These are phyloP conservation scores for Siniperca obscura DNA, from an alignment of 2,797 vertebrate species.

Conservation along the genomic window DNA sequence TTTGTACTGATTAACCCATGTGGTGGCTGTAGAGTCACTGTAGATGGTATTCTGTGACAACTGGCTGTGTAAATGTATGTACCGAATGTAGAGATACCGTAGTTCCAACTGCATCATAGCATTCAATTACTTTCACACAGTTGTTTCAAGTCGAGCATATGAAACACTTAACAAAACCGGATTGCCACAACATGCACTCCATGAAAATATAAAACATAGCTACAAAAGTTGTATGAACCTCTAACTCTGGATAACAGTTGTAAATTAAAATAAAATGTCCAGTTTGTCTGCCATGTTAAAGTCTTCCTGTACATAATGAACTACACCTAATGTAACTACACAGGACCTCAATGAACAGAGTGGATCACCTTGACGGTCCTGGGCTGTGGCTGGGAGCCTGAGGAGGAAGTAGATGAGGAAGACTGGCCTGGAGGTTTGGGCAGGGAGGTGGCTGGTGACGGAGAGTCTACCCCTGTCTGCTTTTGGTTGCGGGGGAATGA, in stretches of 20 bases:
- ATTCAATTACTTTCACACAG: background rate
- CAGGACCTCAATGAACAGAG: background rate
- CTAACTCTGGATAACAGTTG: background rate
- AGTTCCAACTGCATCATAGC: background rate
- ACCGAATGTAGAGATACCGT: background rate
- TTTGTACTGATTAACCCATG: background rate
- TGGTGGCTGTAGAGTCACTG: no score
- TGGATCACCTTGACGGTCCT: conserved; percentile 91
- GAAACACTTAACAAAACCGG: background rate
- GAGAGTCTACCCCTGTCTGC: conserved; percentile 93
- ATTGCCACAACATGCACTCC: background rate
- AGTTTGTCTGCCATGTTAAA: no score
- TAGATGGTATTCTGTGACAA: background rate
- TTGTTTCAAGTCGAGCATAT: background rate
- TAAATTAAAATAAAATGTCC: background rate
- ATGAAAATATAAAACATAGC: background rate
- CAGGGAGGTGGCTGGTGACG: conserved; percentile 92
- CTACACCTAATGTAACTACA: conserved; percentile 4
- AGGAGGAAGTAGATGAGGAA: conserved; percentile 86
- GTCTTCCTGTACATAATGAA: background rate
- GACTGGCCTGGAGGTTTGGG: conserved; percentile 95
- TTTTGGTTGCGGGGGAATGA: conserved; percentile 98
- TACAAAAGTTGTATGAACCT: background rate
- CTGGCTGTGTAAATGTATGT: background rate
- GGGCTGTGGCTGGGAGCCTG: conserved; percentile 88